A percentile compares a stretch with the other conserved stretches of the same genome.
phyloP scores from a whole-genome alignment of 2,113 vertebrate genomes.

The Girardinichthys multiradiatus region DNA sequence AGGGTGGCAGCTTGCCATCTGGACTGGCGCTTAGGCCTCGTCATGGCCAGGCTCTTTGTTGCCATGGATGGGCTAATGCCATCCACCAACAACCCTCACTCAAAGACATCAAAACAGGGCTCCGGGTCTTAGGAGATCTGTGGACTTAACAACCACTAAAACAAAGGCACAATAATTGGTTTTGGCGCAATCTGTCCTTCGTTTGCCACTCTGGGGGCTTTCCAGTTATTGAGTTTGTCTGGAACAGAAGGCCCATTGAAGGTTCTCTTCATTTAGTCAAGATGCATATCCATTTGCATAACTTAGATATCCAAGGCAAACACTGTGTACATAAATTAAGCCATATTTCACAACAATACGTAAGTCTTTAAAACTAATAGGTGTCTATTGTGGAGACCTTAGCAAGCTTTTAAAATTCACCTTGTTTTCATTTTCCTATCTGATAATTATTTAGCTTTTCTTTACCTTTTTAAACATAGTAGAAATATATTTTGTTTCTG shows the following conservation, averaged over 20 bases:
- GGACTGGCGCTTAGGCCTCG: conserved; percentile 69
- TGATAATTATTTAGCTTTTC: background rate
- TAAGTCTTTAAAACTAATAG: conserved; percentile 28
- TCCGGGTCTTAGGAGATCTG: conserved; percentile 76
- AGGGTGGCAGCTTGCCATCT: conserved; percentile 81
- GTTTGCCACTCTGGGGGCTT: conserved; percentile 75
- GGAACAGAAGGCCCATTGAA: conserved; percentile 77
- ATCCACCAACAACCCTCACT: conserved; percentile 75
- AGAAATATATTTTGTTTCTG: no score
- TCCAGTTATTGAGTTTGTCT: conserved; percentile 70
- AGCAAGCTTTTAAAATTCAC: background rate
- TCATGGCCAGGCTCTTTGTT: conserved; percentile 74
- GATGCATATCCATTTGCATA: conserved; percentile 69
- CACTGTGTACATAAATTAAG: conserved; percentile 41
- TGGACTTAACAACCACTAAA: conserved; percentile 79
- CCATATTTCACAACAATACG: conserved; percentile 40
- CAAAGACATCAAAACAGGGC: conserved; percentile 81
- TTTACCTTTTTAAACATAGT: background rate
- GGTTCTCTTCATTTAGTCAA: conserved; percentile 63
- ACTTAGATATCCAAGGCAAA: conserved; percentile 58
- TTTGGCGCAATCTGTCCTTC: conserved; percentile 83
- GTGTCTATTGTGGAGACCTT: conserved; percentile 14
- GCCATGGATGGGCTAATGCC: conserved; percentile 68
- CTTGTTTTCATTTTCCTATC: background rate
- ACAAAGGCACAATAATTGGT: conserved; percentile 84